Conservation (phyloP, 2,113 vertebrate species). For the Neopipo cinnamomea region DNA sequence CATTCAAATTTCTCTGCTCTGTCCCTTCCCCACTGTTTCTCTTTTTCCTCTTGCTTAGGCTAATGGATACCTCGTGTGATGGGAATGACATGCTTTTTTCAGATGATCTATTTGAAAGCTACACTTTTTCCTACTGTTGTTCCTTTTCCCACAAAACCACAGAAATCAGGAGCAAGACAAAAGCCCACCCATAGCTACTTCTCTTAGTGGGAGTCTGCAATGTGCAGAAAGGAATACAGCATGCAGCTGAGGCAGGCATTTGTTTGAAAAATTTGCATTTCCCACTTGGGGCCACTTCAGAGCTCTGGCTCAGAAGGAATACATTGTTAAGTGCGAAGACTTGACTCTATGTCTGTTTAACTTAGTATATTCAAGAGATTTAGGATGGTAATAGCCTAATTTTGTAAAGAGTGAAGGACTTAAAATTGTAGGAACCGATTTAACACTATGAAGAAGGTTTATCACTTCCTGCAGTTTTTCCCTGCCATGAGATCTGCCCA, state of each 20-base stretch:
- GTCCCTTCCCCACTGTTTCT: background rate
- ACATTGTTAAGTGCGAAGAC: background rate
- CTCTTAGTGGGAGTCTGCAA: background rate
- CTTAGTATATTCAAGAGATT: background rate
- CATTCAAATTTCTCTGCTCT: background rate
- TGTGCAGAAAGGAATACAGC: background rate
- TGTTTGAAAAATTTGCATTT: background rate
- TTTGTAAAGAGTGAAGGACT: background rate
- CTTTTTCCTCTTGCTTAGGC: background rate
- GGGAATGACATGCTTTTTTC: background rate
- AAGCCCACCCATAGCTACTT: background rate
- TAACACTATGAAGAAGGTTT: background rate
- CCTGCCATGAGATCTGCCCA: background rate
- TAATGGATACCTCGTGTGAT: background rate
- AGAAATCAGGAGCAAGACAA: background rate
- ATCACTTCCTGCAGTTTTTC: background rate
- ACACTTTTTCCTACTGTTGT: background rate
- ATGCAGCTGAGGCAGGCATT: background rate
- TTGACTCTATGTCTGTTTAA: background rate
- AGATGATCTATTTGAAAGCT: background rate
- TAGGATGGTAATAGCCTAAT: background rate
- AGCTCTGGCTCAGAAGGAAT: background rate
- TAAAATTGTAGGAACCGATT: background rate
- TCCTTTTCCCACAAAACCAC: background rate
- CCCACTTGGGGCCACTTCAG: background rate